Evolutionary conservation across 92 coral and sea anemone genomes (phyloP), one percentile per base, ranked within the genome.

Genomic region (Hydrozoanthus gracilis): DNA sequence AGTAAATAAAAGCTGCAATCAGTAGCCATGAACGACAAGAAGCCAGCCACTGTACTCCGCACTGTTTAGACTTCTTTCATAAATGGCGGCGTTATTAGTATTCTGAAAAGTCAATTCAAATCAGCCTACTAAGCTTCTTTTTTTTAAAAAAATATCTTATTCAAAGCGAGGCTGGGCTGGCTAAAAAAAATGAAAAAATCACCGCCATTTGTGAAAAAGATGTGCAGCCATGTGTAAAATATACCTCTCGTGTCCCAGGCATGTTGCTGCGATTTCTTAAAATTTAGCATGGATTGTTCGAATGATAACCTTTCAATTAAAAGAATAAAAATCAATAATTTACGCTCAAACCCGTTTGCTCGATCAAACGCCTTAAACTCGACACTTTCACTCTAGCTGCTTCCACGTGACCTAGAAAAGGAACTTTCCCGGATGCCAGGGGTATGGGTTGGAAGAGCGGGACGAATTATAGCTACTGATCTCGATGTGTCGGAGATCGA

Each of bases 311-410:
- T 67, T 67, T 67, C 27, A n/a, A 67, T 14, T 67, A 2, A 27
- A 2, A 0, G 39, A 27, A 27, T 27, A 27, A 27, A 27, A 27
- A 27, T 2, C 39, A 27, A 27, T 27, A 27, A 27, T 27, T 27
- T 27, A 27, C 39, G 2, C 39, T 27, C 1, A 27, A 27, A 27
- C 39, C 39, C 39, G 39, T 27, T 67, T 44, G 4, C 72, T 67
- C 72, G 9, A 67, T 67, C 7, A 67, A 67, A 67, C n/a, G 72
- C 3, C 27, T 67, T 5, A 67, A n/a, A 67, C 72, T 67, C 72
- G 72, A 67, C 72, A 67, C 72, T 44, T 67, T 67, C 72, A 67
- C 72, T 15, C 72, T 67, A 67, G 39, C 39, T 67, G 72, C 72
- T 67, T 67, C 72, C 72, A 67, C 7, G 27, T 67, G 72, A 44